Conservation (phyloP, 2,113 vertebrate genomes). For the Podocnemis expansa region DNA sequence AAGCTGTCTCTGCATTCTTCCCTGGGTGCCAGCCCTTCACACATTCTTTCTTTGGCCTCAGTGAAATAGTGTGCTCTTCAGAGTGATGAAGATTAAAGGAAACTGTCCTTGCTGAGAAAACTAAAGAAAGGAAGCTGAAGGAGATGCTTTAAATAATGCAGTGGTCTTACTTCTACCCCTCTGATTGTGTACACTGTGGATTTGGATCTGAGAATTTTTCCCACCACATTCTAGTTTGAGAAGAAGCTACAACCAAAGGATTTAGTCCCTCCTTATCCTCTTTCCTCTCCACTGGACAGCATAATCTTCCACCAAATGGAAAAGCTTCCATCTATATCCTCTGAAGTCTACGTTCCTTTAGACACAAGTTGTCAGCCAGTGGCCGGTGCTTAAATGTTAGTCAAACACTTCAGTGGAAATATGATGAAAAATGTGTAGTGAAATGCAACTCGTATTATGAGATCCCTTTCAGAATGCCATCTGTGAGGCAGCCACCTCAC, state of each 20-base stretch:
- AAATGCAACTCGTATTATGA: neutral
- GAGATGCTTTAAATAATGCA: neutral
- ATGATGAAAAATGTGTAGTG: neutral
- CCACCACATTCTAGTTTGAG: neutral
- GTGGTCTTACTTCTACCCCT: neutral
- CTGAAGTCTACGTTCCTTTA: neutral
- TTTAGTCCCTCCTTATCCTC: neutral
- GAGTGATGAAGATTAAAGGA: neutral
- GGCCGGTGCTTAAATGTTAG: neutral
- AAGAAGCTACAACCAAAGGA: neutral
- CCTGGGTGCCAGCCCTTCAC: neutral
- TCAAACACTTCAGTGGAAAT: neutral
- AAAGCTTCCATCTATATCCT: neutral
- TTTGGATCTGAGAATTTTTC: neutral
- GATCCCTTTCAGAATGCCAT: accelerated
- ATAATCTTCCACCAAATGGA: neutral
- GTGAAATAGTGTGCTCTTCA: neutral
- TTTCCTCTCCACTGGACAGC: neutral
- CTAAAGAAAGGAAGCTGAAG: accelerated
- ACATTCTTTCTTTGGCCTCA: neutral
- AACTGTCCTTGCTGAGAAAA: neutral
- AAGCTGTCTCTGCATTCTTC: neutral
- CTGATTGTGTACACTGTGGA: neutral
- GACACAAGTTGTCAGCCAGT: neutral
- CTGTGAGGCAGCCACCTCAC: neutral